Conservation (phyloP, 2,113 vertebrate species). For the Pholis gunnellus region DNA sequence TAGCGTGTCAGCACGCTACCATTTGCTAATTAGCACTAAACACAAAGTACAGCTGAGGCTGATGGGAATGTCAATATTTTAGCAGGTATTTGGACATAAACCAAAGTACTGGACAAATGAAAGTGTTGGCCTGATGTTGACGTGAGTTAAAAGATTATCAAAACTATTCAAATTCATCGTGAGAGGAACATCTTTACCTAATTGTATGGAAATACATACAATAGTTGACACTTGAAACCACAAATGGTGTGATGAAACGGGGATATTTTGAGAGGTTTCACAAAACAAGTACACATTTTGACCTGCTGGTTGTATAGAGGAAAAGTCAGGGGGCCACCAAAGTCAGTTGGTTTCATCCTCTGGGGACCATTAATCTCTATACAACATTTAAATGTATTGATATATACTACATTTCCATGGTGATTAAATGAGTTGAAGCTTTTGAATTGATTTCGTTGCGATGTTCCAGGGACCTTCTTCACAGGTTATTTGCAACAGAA, state of each 20-base stretch:
- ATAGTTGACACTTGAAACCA: not conserved
- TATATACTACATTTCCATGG: not conserved
- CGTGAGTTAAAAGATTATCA: not conserved
- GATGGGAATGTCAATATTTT: too few species aligned
- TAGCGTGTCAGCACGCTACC: not conserved
- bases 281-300: not conserved
- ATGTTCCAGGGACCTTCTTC: not conserved
- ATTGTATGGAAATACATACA: not conserved
- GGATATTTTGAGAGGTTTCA: not conserved
- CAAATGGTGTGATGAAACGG: not conserved
- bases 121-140: not conserved
- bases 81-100: not conserved
- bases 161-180: not conserved
- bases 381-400: not conserved
- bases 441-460: not conserved
- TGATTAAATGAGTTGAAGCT: not conserved
- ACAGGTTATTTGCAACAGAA: not conserved
- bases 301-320: not conserved
- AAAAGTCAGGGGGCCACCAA: not conserved
- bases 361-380: not conserved
- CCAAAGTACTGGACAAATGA: not conserved
- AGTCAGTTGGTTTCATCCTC: not conserved
- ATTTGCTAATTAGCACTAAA: not conserved
- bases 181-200: not conserved
- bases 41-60: not conserved